phyloP scores from a whole-genome alignment of 2,888 invertebrate genomes.

The Sesia bembeciformis region DNA sequence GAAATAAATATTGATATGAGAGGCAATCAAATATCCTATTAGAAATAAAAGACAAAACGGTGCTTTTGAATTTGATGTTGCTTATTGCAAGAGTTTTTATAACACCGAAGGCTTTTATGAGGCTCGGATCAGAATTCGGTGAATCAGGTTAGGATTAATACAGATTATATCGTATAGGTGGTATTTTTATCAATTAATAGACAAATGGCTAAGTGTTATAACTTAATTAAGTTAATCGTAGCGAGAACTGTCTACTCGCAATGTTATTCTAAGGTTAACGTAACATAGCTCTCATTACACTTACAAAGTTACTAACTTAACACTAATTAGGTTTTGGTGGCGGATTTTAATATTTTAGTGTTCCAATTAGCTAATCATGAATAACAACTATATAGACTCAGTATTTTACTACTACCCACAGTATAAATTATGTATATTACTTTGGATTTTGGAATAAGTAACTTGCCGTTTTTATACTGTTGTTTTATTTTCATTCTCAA shows the following conservation, averaged over 20 bases:
- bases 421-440: not conserved
- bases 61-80: constrained; percentile 6
- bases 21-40: no score
- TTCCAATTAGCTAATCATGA: not conserved
- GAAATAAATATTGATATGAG: no score
- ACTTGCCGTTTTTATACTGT: constrained; percentile 10
- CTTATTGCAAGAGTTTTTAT: constrained; percentile 25
- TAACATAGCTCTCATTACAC: constrained; percentile 14
- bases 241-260: not conserved
- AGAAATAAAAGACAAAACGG: not conserved
- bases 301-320: constrained; percentile 39
- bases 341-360: constrained; percentile 25
- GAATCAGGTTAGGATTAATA: not conserved
- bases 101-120: constrained; percentile 1
- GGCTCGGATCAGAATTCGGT: not conserved
- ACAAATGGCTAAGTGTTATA: not conserved
- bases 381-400: not conserved
- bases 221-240: not conserved
- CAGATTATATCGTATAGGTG: not conserved
- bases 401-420: not conserved
- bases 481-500: not conserved
- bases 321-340: constrained; percentile 50
- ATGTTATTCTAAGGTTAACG: not conserved
- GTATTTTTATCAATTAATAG: not conserved
- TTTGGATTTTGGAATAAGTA: not conserved